Evolutionary conservation across 1,140 invertebrate species (phyloP).

Genomic region (Drosophila dunni): DNA sequence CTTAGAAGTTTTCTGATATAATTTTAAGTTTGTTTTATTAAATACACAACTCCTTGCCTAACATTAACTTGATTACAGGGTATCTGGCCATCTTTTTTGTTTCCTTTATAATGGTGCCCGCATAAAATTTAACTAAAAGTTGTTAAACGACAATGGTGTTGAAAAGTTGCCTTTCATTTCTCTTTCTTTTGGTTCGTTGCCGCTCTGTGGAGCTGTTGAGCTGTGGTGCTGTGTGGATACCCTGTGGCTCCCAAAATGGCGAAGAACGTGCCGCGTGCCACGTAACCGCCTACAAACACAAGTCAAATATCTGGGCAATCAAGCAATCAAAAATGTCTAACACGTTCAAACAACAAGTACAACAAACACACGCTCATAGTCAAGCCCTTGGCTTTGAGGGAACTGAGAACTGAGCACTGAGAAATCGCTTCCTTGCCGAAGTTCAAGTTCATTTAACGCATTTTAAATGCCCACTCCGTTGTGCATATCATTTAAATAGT

Average conservation of each 20-base stretch:
- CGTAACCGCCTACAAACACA: conserved; percentile 49
- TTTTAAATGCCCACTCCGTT: conserved; percentile 64
- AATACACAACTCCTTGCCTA: neutral
- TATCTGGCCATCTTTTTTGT: conserved; percentile 11
- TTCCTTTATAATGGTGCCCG: conserved; percentile 71
- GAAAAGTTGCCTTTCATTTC: conserved; percentile 51
- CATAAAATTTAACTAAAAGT: conserved; percentile 72
- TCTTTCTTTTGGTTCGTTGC: conserved; percentile 59
- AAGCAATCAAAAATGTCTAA: conserved; percentile 36
- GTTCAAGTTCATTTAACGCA: conserved; percentile 78
- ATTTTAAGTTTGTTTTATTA: neutral
- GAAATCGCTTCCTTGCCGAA: conserved; percentile 59
- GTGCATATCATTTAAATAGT: conserved; percentile 61
- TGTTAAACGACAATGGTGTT: conserved; percentile 43
- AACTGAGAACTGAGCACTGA: conserved; percentile 42
- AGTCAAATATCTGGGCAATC: conserved; percentile 24
- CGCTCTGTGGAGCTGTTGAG: neutral
- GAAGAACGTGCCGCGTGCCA: conserved; percentile 64
- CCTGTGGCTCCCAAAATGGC: conserved; percentile 58
- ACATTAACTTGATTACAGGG: neutral
- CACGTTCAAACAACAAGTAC: conserved; percentile 47
- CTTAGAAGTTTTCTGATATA: neutral
- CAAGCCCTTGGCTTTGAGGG: conserved; percentile 71
- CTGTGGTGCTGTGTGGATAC: conserved; percentile 4
- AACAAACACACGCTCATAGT: conserved; percentile 1